These are phyloP conservation scores for Tridacna gigas DNA, from an alignment of 2,888 invertebrate genomes.

Conservation along the genomic window DNA sequence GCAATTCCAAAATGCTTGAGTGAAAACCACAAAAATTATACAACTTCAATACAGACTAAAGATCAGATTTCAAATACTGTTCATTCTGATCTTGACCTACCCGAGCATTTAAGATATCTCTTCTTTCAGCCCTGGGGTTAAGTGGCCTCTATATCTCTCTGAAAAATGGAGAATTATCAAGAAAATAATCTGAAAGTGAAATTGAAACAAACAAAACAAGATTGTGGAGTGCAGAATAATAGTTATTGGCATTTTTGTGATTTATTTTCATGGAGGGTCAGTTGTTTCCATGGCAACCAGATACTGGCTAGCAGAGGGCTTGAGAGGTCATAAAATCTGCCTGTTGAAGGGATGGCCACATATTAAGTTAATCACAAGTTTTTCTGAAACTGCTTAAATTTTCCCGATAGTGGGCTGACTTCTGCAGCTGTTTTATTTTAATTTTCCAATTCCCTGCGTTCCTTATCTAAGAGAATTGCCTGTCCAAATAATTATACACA, in stretches of 20 bases:
- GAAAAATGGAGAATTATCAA: slow-evolving; percentile 48
- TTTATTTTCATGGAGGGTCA: slow-evolving; percentile 67
- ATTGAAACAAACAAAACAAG: slow-evolving; percentile 64
- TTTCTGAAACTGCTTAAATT: slow-evolving; percentile 58
- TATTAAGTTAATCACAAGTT: slow-evolving; percentile 65
- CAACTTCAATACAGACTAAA: no score
- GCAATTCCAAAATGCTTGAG: no score
- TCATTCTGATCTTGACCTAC: no score
- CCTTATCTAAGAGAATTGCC: slow-evolving; percentile 35
- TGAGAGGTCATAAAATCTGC: slow-evolving; percentile 62
- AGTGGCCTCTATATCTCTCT: no score
- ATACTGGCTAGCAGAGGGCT: slow-evolving; percentile 59
- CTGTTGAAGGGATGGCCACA: slow-evolving; percentile 59
- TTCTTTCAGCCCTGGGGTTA: no score
- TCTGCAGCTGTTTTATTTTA: slow-evolving; percentile 59
- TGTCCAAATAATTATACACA: slow-evolving; percentile 55
- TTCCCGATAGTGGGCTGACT: slow-evolving; percentile 42
- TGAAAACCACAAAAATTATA: no score
- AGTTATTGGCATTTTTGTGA: slow-evolving; percentile 68
- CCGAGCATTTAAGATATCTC: no score
- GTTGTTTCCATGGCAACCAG: slow-evolving; percentile 62
- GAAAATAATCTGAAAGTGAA: slow-evolving; percentile 62
- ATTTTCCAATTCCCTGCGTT: slow-evolving; percentile 33
- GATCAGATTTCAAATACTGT: no score
- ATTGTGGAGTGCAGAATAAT: slow-evolving; percentile 63